Conservation (phyloP, 2,888 invertebrate genomes). For the Sinodicranocentrus sp. region DNA sequence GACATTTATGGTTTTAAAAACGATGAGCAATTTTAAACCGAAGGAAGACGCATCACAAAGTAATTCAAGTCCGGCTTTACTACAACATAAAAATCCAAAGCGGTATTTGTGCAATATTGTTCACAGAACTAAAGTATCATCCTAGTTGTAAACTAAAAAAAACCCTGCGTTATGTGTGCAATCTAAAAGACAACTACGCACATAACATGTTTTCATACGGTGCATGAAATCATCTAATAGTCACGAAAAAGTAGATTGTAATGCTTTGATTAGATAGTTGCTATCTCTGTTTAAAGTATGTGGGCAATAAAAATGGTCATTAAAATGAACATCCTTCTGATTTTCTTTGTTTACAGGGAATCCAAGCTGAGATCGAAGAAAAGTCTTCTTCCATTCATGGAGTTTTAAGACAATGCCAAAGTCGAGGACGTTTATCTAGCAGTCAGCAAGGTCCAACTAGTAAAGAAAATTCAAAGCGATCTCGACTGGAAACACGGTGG, state of each 20-base stretch:
- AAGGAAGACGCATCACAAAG: neutral
- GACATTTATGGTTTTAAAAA: slow-evolving; percentile 44
- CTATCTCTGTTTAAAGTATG: slow-evolving; percentile 9
- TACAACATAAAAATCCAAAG: neutral
- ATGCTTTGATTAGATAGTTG: slow-evolving; percentile 33
- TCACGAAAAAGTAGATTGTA: slow-evolving; percentile 22
- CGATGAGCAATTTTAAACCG: neutral
- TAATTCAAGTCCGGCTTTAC: neutral
- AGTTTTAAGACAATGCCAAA: slow-evolving; percentile 73
- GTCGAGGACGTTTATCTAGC: slow-evolving; percentile 65
- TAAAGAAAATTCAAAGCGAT: slow-evolving; percentile 64
- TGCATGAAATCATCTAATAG: slow-evolving; percentile 56
- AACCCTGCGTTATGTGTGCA: too few relatives aligned
- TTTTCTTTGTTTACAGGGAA: slow-evolving; percentile 63
- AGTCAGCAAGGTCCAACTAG: slow-evolving; percentile 1
- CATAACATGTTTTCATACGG: slow-evolving; percentile 4
- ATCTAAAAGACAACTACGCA: neutral
- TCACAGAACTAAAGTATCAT: too few relatives aligned
- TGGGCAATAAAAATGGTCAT: slow-evolving; percentile 51
- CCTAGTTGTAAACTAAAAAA: too few relatives aligned
- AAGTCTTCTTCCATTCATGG: slow-evolving; percentile 74
- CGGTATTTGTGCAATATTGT: too few relatives aligned
- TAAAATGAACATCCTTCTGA: slow-evolving; percentile 46
- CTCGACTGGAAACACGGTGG: slow-evolving; percentile 75
- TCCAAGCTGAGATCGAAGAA: slow-evolving; percentile 75